Base-by-base conservation (phyloP, 2,797 vertebrate species). In the Pogonophryne albipinna region DNA sequence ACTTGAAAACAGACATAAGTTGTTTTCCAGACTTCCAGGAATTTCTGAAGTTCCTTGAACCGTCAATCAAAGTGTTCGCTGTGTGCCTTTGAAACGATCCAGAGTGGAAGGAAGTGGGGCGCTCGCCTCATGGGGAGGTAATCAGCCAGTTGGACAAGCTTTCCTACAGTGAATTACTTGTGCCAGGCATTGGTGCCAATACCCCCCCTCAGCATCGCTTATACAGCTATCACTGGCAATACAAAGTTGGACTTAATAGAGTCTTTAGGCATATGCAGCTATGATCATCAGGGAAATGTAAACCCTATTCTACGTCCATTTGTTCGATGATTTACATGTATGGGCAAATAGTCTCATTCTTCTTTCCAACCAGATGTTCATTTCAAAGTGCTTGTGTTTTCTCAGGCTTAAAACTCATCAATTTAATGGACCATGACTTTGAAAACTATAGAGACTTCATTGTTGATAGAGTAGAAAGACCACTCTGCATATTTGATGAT, bases 21-120 rank as follows among this genome's bases (percentile, higher is more conserved):
- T 68, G 47, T 84, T 86, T 84, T 67, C 76, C 74, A 87, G 80
- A 74, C 69, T 84, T 87, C 71, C 67, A 70, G 38, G 83, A 87
- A 91, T 80, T 71, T 75, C 63, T 66, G 57, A 49, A 38, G 52
- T 84, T 89, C 72, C 58, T 61, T 20, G 62, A 84, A 87, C 59
- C 67, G 23, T 87, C 80, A 31, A 41, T 90, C 66, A 81, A 59
- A 70, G 67, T 19, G n/a, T 20, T 84, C 13, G 1, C 68, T 61
- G 81, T 77, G 52, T 13, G 41, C 44, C 78, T 83, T 59, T 56
- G 61, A 85, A 73, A 70, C 10, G 16, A 72, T 65, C 60, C 74
- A 62, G 52, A 62, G 68, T 78, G 74, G 66, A 66, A 78, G 84
- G 80, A 75, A 85, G 65, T 42, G 51, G 61, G 71, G 41, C 0